phyloP scores from a whole-genome alignment of 2,113 vertebrate genomes.

The Ochotona princeps region DNA sequence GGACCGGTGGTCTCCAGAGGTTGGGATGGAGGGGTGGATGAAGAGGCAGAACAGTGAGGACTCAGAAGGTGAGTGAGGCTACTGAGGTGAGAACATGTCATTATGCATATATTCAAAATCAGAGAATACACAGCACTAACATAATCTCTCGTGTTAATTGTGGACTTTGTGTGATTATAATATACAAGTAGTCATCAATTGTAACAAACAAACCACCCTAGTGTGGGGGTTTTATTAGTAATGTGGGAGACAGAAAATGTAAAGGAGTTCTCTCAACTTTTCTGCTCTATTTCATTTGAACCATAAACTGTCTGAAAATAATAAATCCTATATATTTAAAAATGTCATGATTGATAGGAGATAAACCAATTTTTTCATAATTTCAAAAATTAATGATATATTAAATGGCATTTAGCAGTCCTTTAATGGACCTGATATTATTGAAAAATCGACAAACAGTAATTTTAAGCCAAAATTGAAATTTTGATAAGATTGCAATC shows the following conservation, averaged over 20 bases:
- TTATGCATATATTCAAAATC: neutral
- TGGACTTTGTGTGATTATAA: neutral
- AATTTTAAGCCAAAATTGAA: neutral
- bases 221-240: neutral
- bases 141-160: neutral
- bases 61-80: neutral
- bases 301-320: neutral
- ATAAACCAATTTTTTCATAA: neutral
- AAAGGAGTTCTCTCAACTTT: neutral
- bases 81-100: neutral
- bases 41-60: neutral
- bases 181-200: neutral
- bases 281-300: neutral
- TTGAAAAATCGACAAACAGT: neutral
- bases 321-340: neutral
- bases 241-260: rapidly evolving
- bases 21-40: too few relatives aligned
- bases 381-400: neutral
- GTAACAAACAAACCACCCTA: neutral
- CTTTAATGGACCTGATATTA: neutral
- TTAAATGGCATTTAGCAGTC: neutral
- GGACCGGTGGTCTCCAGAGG: neutral
- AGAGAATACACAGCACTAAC: neutral
- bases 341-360: neutral
- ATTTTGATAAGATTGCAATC: neutral